Conservation (phyloP, 2,888 invertebrate species). For the Nematopogon swammerdamellus region DNA sequence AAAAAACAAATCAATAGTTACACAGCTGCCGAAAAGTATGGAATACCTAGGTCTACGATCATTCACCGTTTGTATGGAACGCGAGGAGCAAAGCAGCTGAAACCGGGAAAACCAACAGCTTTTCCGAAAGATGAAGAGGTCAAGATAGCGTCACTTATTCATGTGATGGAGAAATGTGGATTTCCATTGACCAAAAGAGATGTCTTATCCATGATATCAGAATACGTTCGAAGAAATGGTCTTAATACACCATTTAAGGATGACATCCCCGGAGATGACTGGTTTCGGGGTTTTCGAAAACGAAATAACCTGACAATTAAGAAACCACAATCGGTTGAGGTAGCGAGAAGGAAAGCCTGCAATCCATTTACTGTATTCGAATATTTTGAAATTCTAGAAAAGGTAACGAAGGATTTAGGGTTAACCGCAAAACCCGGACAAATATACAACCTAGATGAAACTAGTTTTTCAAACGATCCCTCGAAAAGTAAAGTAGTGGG, state of each 20-base stretch:
- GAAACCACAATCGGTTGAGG: slow-evolving; percentile 17
- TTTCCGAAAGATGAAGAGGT: neutral
- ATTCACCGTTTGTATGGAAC: neutral
- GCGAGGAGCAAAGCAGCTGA: slow-evolving; percentile 1
- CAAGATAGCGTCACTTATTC: slow-evolving; percentile 1
- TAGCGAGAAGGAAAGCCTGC: slow-evolving; percentile 10
- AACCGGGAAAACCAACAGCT: neutral
- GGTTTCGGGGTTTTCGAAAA: slow-evolving; percentile 14
- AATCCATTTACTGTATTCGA: neutral
- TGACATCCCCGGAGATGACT: slow-evolving; percentile 16
- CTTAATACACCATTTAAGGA: slow-evolving; percentile 17
- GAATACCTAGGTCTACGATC: neutral
- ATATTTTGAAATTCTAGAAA: too few species aligned
- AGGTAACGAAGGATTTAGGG: slow-evolving; percentile 3
- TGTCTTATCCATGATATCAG: slow-evolving; percentile 13
- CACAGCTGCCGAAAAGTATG: slow-evolving; percentile 4
- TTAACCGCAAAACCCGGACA: too few species aligned
- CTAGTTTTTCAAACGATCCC: slow-evolving; percentile 11
- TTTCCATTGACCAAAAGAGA: slow-evolving; percentile 18
- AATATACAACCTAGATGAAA: slow-evolving; percentile 15
- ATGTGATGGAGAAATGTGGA: slow-evolving; percentile 13
- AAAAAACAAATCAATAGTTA: slow-evolving; percentile 2
- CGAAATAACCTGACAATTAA: slow-evolving; percentile 15
- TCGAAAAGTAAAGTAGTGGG: slow-evolving; percentile 12
- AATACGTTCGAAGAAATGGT: slow-evolving; percentile 15